Evolutionary conservation across 2,888 invertebrate genomes (phyloP).

Genomic region (Athalia circularis): DNA sequence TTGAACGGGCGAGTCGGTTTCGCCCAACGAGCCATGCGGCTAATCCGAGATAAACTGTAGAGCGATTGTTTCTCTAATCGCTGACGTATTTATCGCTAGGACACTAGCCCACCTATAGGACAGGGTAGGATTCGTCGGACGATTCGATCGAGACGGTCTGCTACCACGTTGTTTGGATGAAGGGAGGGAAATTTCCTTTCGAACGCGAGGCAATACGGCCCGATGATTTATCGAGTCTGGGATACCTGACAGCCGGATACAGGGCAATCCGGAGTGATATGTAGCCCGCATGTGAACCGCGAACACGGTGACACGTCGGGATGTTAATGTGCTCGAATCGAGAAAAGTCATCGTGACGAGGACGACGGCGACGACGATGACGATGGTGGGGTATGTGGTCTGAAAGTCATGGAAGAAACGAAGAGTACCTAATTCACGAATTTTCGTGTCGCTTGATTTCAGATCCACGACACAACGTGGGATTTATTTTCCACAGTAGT

Average conservation of each 20-base stretch:
- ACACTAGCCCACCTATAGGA: neutral
- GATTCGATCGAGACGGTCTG: neutral
- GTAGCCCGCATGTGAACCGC: conserved; percentile 4
- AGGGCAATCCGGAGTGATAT: conserved; percentile 17
- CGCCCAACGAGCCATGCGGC: neutral
- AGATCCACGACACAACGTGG: too few species aligned
- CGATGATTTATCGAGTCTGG: conserved; percentile 32
- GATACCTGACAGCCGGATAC: conserved; percentile 27
- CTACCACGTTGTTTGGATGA: neutral
- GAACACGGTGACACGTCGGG: conserved; percentile 16
- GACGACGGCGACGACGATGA: neutral
- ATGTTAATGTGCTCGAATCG: neutral
- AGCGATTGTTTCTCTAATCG: conserved; percentile 43
- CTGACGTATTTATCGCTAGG: conserved; percentile 40
- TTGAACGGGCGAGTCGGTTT: neutral
- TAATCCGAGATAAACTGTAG: conserved; percentile 42
- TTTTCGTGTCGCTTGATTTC: too few species aligned
- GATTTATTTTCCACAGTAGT: too few species aligned
- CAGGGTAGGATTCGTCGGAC: too few species aligned
- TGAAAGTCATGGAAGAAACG: neutral
- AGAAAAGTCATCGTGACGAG: conserved; percentile 1
- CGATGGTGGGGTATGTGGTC: neutral
- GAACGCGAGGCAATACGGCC: conserved; percentile 5
- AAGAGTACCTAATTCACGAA: neutral
- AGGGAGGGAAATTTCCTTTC: conserved; percentile 28